Base-by-base conservation (phyloP, 1,140 invertebrate genomes). In the Dreissena polymorpha region DNA sequence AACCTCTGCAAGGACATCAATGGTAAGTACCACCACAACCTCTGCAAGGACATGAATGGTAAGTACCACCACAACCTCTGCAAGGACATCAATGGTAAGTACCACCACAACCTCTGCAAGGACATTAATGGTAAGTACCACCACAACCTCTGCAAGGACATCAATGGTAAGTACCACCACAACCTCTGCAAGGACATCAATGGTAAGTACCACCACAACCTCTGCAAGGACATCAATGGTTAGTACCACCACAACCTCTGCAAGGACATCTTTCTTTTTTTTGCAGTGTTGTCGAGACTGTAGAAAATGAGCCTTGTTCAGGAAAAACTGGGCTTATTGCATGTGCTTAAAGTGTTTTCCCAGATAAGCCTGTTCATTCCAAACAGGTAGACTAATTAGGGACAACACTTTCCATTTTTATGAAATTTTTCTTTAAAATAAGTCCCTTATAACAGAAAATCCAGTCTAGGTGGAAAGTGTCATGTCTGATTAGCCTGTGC, bases 121-220 rank as follows among this genome's bases (percentile, higher is more conserved):
- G 97, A 98, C 85, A 94, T 98, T 29, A 97, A 98, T 93, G 96
- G 94, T 94, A n/a, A n/a, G n/a, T n/a, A n/a, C n/a, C n/a, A 97
- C 89, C 96, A 98, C 90, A 96, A 96, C 90, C 93, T 99, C 0
- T 97, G 96, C 89, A 95, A 95, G 82, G 97, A 98, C 85, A 94
- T 98, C 29, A 97, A 98, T 93, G 96, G 94, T 94, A n/a, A n/a
- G n/a, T n/a, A n/a, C n/a, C n/a, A 97, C 89, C 96, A 98, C 90
- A 96, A 96, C 90, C 93, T 99, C 0, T 97, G 96, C 89, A 95
- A 95, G 82, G 97, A 98, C 85, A 94, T 98, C 29, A 97, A 98
- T 93, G 96, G 94, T 94, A n/a, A n/a, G n/a, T n/a, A n/a, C n/a
- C n/a, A 97, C 89, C 96, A 98, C 90, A 96, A 96, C 90, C 93